These are phyloP conservation scores for Aelia acuminata DNA, from an alignment of 2,888 invertebrate genomes.

Conservation along the genomic window DNA sequence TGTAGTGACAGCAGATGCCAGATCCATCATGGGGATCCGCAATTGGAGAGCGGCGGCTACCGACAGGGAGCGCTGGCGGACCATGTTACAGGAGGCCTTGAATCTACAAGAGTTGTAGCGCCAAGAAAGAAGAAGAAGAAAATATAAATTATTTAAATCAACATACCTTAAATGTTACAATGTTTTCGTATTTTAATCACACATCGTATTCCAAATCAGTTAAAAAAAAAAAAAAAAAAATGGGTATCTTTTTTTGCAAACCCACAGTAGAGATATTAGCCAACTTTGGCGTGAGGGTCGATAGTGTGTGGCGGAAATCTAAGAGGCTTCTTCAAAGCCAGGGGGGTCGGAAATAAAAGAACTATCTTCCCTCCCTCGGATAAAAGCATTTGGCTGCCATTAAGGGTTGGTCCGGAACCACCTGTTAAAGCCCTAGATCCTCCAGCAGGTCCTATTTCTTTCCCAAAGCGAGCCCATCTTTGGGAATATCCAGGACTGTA, in stretches of 20 bases:
- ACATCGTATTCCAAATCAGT: no score
- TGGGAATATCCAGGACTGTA: neutral
- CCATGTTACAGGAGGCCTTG: no score
- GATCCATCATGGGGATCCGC: no score
- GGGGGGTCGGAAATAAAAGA: neutral
- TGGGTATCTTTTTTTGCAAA: neutral
- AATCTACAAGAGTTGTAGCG: no score
- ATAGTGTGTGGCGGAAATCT: neutral
- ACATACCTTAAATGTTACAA: no score
- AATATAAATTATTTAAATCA: no score
- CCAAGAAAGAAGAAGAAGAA: no score
- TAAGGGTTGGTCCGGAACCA: neutral
- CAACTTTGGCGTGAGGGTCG: neutral
- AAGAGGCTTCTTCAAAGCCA: constrained; percentile 5
- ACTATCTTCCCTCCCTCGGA: neutral
- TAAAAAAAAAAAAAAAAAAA: neutral
- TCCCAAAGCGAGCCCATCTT: neutral
- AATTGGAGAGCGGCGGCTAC: no score
- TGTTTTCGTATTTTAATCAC: no score
- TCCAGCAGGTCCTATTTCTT: neutral
- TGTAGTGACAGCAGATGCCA: no score
- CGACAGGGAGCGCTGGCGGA: no score
- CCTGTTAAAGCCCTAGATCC: neutral
- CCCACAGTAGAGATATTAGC: neutral
- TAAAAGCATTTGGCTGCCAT: constrained; percentile 26